Evolutionary conservation across 2,113 vertebrate genomes (phyloP).

Genomic region (Hippocampus barbouri): DNA sequence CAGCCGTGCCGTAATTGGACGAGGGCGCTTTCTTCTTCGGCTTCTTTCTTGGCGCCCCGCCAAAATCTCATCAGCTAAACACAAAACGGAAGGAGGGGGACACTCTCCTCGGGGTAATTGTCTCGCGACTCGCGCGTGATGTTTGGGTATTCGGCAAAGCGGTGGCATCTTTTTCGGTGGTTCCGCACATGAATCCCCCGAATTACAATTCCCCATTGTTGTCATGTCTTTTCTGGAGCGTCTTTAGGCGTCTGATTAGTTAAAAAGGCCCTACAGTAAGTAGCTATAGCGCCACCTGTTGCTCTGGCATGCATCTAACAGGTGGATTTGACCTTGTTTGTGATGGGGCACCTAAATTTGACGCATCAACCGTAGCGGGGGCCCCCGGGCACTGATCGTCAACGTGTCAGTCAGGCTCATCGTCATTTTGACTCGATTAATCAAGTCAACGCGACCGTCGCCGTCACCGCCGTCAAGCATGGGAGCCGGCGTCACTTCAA

Average conservation of each 20-base stretch:
- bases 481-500: constrained; percentile 14
- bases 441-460: constrained; percentile 4
- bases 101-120: constrained; percentile 58
- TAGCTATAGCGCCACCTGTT: too few relatives aligned
- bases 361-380: neutral
- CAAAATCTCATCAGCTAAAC: constrained; percentile 63
- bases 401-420: constrained; percentile 5
- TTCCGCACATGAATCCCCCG: neutral
- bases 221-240: too few relatives aligned
- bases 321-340: neutral
- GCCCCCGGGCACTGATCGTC: constrained; percentile 15
- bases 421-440: constrained; percentile 22
- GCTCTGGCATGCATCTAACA: neutral
- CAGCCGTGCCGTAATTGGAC: constrained; percentile 63
- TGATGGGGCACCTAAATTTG: neutral
- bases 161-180: constrained; percentile 9
- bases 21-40: constrained; percentile 36
- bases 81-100: constrained; percentile 4
- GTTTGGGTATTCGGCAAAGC: constrained; percentile 35
- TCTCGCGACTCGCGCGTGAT: constrained; percentile 43
- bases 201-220: too few relatives aligned
- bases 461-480: constrained; percentile 24
- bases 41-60: constrained; percentile 25
- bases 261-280: too few relatives aligned
- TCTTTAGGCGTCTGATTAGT: too few relatives aligned